phyloP scores from a whole-genome alignment of 2,888 invertebrate species.

The Limnephilus rhombicus region DNA sequence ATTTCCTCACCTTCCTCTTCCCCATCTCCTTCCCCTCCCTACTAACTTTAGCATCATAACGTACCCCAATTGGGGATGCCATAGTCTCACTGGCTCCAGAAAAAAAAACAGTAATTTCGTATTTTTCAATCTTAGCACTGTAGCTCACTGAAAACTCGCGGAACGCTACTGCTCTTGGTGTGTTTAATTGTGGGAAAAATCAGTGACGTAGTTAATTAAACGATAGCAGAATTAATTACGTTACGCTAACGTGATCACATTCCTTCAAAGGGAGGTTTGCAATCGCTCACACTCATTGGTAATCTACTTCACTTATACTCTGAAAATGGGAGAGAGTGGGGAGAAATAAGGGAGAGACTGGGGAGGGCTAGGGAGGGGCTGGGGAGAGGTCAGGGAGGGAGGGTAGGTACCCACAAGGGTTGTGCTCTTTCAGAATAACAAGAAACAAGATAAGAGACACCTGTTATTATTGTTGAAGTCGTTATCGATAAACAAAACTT shows the following conservation, averaged over 20 bases:
- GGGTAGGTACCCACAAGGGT: not conserved
- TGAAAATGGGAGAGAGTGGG: not conserved
- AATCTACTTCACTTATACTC: not conserved
- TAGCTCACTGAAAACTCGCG: no score
- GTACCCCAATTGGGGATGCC: no score
- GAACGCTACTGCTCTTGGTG: no score
- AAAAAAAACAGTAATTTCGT: no score
- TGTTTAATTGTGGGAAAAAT: not conserved
- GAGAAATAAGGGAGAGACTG: not conserved
- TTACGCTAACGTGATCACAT: not conserved
- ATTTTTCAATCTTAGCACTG: no score
- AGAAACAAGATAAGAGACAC: not conserved
- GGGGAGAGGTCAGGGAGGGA: not conserved
- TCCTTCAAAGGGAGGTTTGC: not conserved
- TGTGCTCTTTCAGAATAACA: not conserved
- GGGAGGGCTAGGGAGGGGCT: not conserved
- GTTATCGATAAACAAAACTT: not conserved
- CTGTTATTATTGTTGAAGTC: not conserved
- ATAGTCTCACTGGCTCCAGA: no score
- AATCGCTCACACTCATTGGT: not conserved
- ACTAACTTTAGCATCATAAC: no score
- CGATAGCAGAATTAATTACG: not conserved
- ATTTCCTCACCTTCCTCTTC: no score
- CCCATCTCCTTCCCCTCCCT: no score
- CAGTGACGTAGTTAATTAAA: not conserved